phyloP scores from a whole-genome alignment of 2,888 invertebrate genomes.

The Phortica okadai region DNA sequence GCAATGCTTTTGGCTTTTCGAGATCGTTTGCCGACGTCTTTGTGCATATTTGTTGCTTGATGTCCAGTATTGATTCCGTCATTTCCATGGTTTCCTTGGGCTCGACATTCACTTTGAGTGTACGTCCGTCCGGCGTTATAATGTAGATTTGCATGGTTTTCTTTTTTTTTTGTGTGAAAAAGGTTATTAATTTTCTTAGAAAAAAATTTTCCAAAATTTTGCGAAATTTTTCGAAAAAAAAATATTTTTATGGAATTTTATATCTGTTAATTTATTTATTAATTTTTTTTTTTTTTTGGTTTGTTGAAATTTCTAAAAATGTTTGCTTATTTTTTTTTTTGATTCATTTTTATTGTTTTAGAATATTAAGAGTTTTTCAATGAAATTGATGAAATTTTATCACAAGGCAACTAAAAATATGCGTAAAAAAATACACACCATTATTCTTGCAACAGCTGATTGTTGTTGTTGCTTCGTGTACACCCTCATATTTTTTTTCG shows the following conservation, averaged over 20 bases:
- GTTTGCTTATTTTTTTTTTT: not conserved
- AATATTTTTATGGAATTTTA: not conserved
- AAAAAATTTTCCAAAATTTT: not conserved
- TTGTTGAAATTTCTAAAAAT: conserved; percentile 11
- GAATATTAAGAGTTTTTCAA: too few species aligned
- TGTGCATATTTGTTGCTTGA: not conserved
- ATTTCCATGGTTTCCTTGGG: conserved; percentile 11
- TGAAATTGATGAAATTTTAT: too few species aligned
- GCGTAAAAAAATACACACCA: not conserved
- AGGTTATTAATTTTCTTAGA: not conserved
- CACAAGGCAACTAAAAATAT: not conserved
- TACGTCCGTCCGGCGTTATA: conserved; percentile 55
- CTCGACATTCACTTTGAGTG: conserved; percentile 47
- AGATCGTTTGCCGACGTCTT: not conserved
- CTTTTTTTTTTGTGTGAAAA: not conserved
- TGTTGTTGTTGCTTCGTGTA: not conserved
- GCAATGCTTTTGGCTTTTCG: conserved; percentile 28
- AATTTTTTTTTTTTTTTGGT: not conserved
- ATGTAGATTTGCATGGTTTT: conserved; percentile 54
- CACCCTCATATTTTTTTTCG: not conserved
- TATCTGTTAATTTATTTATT: not conserved
- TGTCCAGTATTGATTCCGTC: conserved; percentile 23
- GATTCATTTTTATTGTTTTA: too few species aligned
- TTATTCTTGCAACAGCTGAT: not conserved
- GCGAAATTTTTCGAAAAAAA: not conserved